Percentiles rank a stretch among this genome's conserved stretches.
These are phyloP conservation scores for Botia almorhae DNA, from an alignment of 2,797 vertebrate genomes.

Conservation along the genomic window DNA sequence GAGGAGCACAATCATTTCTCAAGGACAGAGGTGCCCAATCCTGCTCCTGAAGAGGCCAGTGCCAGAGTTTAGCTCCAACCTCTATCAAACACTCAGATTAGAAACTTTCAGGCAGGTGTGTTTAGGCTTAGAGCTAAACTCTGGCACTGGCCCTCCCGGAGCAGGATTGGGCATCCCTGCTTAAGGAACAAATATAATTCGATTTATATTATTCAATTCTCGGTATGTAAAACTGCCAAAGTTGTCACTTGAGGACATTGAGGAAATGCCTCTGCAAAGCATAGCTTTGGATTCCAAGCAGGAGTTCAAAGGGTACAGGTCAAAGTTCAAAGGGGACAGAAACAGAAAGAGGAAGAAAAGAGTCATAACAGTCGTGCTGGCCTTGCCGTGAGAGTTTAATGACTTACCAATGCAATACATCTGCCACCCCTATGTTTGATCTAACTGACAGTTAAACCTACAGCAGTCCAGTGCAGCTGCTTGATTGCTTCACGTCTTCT, in stretches of 20 bases:
- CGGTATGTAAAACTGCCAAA: neutral
- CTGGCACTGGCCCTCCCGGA: too few relatives aligned
- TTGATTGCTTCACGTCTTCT: conserved; percentile 10
- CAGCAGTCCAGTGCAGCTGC: neutral
- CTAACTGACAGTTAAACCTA: conserved; percentile 19
- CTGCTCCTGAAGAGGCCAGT: too few relatives aligned
- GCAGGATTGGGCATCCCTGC: too few relatives aligned
- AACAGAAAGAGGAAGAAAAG: conserved; percentile 58
- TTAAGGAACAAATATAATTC: neutral
- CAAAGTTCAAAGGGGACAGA: conserved; percentile 48
- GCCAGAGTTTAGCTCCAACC: too few relatives aligned
- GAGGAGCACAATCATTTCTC: neutral
- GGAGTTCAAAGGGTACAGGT: conserved; percentile 28
- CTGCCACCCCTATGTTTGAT: conserved; percentile 11
- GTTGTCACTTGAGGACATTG: neutral
- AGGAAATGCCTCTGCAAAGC: conserved; percentile 67
- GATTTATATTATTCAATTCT: neutral
- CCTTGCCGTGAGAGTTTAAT: conserved; percentile 60
- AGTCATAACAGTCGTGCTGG: conserved; percentile 67
- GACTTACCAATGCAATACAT: conserved; percentile 25
- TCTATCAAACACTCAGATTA: too few relatives aligned
- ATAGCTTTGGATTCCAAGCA: conserved; percentile 56
- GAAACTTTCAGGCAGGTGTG: too few relatives aligned
- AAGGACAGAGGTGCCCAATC: neutral
- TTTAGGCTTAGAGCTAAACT: too few relatives aligned